A percentile compares a stretch with the other conserved stretches of the same genome.
Conservation (phyloP, 64 coral and sea anemone species). For the Platygyra sinensis region DNA sequence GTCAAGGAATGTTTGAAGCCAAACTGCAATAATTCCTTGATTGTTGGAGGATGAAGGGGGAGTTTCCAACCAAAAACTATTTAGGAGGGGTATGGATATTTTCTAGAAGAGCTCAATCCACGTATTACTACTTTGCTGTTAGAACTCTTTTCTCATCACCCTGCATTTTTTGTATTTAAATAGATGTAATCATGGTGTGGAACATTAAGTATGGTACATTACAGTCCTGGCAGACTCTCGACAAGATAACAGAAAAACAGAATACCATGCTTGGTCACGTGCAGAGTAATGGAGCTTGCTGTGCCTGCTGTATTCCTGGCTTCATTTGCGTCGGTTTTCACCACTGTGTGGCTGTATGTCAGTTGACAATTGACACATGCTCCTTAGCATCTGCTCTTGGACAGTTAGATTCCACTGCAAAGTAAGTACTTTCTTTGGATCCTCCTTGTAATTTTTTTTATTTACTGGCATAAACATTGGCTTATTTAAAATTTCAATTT, state of each 20-base stretch:
- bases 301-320: slow-evolving; percentile 23
- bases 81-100: no score
- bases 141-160: not conserved
- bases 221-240: slow-evolving; percentile 35
- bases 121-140: no score
- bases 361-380: not conserved
- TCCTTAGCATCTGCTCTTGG: slow-evolving; percentile 56
- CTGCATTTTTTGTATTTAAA: not conserved
- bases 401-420: slow-evolving; percentile 40
- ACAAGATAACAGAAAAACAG: slow-evolving; percentile 14
- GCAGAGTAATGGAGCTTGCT: not conserved
- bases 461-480: no score
- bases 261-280: not conserved
- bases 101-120: no score
- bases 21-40: no score
- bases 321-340: slow-evolving; percentile 48
- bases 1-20: no score
- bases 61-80: no score
- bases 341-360: slow-evolving; percentile 47
- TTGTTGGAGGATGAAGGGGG: no score
- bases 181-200: slow-evolving; percentile 21
- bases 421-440: not conserved
- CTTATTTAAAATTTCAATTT: no score
- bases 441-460: no score
- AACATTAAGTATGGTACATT: slow-evolving; percentile 37